These are phyloP conservation scores for Archips crataeganus DNA, from an alignment of 2,888 invertebrate genomes.

Conservation along the genomic window DNA sequence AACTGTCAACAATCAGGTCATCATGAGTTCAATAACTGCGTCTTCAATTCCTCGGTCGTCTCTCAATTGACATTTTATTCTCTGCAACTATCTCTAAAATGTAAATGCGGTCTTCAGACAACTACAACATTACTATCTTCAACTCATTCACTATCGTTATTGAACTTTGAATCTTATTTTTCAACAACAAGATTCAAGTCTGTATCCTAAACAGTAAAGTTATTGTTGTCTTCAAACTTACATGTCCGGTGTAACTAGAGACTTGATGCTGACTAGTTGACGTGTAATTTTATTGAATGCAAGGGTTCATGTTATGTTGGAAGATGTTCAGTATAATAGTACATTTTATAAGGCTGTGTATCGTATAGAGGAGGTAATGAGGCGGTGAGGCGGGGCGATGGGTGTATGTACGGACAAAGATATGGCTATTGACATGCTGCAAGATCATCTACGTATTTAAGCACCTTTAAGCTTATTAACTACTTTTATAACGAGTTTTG, in stretches of 20 bases:
- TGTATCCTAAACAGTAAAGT: slow-evolving; percentile 33
- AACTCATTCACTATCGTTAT: slow-evolving; percentile 37
- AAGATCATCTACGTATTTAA: slow-evolving; percentile 59
- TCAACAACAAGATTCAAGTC: slow-evolving; percentile 19
- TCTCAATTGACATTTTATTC: slow-evolving; percentile 84
- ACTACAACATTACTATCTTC: slow-evolving; percentile 59
- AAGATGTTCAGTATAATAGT: slow-evolving; percentile 65
- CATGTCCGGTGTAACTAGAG: slow-evolving; percentile 72
- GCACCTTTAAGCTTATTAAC: slow-evolving; percentile 69
- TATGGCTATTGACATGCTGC: slow-evolving; percentile 71
- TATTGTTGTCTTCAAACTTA: slow-evolving; percentile 55
- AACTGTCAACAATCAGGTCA: slow-evolving; percentile 70
- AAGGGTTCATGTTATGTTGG: slow-evolving; percentile 69
- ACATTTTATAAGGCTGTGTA: slow-evolving; percentile 67
- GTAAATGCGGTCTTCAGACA: slow-evolving; percentile 82
- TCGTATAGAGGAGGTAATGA: slow-evolving; percentile 78
- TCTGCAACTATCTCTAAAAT: slow-evolving; percentile 80
- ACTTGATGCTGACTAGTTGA: slow-evolving; percentile 76
- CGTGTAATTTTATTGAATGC: slow-evolving; percentile 77
- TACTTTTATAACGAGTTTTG: slow-evolving; percentile 60
- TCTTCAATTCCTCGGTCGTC: slow-evolving; percentile 75
- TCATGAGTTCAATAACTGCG: slow-evolving; percentile 80
- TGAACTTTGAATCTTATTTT: slow-evolving; percentile 30
- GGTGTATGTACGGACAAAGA: slow-evolving; percentile 77
- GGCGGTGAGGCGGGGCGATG: slow-evolving; percentile 83